A percentile compares a stretch with the other conserved stretches of the same genome.
Evolutionary conservation across 2,888 invertebrate genomes (phyloP).

Genomic region (Eristalis tenax): DNA sequence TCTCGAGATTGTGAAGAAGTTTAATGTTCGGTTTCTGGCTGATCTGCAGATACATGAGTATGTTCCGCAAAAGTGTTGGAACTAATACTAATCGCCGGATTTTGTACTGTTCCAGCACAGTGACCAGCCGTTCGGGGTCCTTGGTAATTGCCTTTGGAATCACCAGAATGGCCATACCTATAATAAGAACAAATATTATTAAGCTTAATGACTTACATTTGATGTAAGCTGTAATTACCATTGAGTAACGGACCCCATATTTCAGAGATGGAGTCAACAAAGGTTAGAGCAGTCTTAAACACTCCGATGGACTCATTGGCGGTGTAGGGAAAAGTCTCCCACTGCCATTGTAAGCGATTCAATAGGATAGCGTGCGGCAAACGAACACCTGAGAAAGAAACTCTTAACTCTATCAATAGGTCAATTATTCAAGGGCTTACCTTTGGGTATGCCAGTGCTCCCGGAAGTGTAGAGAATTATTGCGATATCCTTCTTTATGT

Average conservation of each 20-base stretch:
- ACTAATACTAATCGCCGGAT: conserved; percentile 91
- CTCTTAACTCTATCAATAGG: not conserved
- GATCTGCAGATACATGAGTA: conserved; percentile 88
- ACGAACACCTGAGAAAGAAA: conserved; percentile 85
- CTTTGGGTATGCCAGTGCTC: conserved; percentile 94
- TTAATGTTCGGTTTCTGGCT: conserved; percentile 82
- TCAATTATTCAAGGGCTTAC: conserved; percentile 78
- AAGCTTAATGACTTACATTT: not conserved
- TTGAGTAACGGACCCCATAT: conserved; percentile 92
- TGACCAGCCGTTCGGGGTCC: conserved; percentile 89
- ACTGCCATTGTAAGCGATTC: conserved; percentile 94
- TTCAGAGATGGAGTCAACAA: conserved; percentile 94
- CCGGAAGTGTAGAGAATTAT: conserved; percentile 85
- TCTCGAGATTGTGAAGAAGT: conserved; percentile 84
- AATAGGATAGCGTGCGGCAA: conserved; percentile 89
- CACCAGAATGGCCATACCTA: conserved; percentile 85
- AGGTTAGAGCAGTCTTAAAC: conserved; percentile 95
- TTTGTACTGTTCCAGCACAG: conserved; percentile 87
- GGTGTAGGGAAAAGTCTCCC: conserved; percentile 89
- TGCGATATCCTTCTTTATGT: conserved; percentile 76
- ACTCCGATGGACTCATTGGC: conserved; percentile 87
- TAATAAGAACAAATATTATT: not conserved
- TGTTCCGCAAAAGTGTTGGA: conserved; percentile 90
- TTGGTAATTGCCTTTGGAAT: conserved; percentile 88
- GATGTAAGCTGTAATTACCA: conserved; percentile 79